A percentile compares a stretch with the other conserved stretches of the same genome.
Conservation (phyloP, 2,113 vertebrate genomes). For the Lagopus leucura region DNA sequence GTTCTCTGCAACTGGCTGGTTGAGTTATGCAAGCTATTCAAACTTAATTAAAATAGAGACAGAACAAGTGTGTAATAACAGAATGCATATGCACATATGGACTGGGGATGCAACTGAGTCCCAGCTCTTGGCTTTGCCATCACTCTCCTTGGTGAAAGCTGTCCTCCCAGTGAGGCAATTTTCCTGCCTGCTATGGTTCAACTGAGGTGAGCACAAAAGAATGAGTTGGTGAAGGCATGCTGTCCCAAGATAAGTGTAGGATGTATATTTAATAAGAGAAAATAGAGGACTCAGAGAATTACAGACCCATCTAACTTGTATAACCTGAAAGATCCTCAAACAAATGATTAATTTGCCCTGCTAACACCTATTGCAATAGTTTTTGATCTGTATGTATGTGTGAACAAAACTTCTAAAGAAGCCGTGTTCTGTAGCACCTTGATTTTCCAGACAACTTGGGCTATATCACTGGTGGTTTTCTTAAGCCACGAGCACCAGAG, state of each 20-base stretch:
- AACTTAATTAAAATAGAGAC: slow-evolving; percentile 1
- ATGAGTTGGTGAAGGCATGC: background rate
- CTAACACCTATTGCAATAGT: background rate
- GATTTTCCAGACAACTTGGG: background rate
- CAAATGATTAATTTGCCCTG: background rate
- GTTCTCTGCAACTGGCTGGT: background rate
- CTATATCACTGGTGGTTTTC: background rate
- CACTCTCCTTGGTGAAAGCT: background rate
- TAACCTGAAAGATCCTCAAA: background rate
- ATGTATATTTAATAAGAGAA: background rate
- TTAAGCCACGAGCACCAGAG: background rate
- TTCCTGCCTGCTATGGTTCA: background rate
- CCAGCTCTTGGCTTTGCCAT: background rate
- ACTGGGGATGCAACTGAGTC: background rate
- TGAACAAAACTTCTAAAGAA: background rate
- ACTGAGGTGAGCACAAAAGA: background rate
- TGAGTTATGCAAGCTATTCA: background rate
- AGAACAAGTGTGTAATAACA: background rate
- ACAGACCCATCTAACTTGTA: background rate
- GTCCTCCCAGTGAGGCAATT: background rate
- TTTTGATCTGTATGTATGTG: background rate
- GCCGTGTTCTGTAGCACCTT: background rate
- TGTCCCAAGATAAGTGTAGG: background rate
- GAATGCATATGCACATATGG: background rate
- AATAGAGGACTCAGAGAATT: background rate